phyloP scores from a whole-genome alignment of 2,113 vertebrate species.

The Podarcis muralis region DNA sequence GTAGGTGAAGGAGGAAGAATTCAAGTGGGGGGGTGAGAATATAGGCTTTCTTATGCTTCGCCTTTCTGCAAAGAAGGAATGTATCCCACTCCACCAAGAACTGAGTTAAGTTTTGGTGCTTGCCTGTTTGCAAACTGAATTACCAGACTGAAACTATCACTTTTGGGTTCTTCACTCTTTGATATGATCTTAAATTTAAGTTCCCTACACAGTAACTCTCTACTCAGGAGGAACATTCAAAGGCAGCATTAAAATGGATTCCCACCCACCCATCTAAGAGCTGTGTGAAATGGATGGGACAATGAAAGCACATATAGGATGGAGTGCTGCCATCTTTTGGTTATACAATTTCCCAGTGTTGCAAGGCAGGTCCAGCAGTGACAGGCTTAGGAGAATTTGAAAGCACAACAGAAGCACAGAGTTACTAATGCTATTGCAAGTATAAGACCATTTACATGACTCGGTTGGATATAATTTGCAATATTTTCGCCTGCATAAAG shows the following conservation, averaged over 20 bases:
- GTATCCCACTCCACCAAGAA: background rate
- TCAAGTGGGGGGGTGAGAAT: background rate
- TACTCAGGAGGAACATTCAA: slow-evolving; percentile 15
- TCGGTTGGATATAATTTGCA: slow-evolving; percentile 31
- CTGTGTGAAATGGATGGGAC: background rate
- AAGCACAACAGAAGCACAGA: background rate
- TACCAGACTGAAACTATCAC: slow-evolving; percentile 1
- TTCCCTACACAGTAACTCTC: slow-evolving; percentile 24
- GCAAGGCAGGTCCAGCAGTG: slow-evolving; percentile 4
- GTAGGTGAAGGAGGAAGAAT: background rate
- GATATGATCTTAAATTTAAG: slow-evolving; percentile 34
- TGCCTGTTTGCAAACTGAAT: slow-evolving; percentile 6
- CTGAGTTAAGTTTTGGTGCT: background rate
- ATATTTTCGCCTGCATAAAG: slow-evolving; percentile 11
- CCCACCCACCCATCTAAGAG: slow-evolving; percentile 10
- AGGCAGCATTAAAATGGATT: slow-evolving; percentile 21
- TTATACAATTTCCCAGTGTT: slow-evolving; percentile 47
- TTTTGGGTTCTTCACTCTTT: slow-evolving; percentile 3
- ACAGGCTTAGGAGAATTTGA: background rate
- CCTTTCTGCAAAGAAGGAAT: background rate
- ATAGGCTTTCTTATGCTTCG: background rate
- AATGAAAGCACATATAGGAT: slow-evolving; percentile 33
- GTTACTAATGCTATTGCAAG: background rate
- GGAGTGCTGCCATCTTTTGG: slow-evolving; percentile 67
- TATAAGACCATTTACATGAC: slow-evolving; percentile 5